Percentiles rank a stretch among this genome's conserved stretches.
These are phyloP conservation scores for Anarhynchus alexandrinus DNA, from an alignment of 2,113 vertebrate species.

Conservation along the genomic window DNA sequence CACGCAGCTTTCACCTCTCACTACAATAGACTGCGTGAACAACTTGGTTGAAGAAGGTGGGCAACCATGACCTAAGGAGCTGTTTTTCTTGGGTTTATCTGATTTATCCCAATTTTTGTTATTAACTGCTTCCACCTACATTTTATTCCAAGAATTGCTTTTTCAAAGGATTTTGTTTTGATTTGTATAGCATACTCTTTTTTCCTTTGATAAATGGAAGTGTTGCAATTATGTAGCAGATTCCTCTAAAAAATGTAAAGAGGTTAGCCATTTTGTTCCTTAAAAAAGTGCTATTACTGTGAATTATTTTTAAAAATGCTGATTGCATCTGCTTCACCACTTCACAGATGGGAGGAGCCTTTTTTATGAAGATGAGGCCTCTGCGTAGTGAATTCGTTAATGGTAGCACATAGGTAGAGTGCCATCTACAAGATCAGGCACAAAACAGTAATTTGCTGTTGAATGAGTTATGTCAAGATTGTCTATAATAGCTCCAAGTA, in stretches of 20 bases:
- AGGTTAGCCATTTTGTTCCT: not conserved
- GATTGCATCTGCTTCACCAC: not conserved
- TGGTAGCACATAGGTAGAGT: not conserved
- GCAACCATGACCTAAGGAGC: not conserved
- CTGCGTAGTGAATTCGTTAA: not conserved
- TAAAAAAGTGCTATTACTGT: not conserved
- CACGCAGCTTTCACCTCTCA: too few relatives aligned
- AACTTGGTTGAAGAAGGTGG: not conserved
- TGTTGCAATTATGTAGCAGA: fast-evolving
- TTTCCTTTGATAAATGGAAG: not conserved
- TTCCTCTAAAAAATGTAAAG: not conserved
- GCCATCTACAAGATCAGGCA: not conserved
- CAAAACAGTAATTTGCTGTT: not conserved
- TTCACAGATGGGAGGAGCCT: not conserved
- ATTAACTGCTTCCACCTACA: not conserved
- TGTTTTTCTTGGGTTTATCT: not conserved
- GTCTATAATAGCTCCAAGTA: not conserved
- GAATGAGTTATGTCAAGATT: not conserved
- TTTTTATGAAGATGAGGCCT: not conserved
- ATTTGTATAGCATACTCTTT: not conserved
- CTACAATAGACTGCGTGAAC: not conserved
- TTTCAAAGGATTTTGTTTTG: not conserved
- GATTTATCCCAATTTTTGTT: not conserved
- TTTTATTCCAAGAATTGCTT: not conserved
- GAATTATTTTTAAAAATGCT: not conserved